A percentile compares a stretch with the other conserved stretches of the same genome.
phyloP scores from a whole-genome alignment of 1,140 invertebrate species.

The Asobara japonica region DNA sequence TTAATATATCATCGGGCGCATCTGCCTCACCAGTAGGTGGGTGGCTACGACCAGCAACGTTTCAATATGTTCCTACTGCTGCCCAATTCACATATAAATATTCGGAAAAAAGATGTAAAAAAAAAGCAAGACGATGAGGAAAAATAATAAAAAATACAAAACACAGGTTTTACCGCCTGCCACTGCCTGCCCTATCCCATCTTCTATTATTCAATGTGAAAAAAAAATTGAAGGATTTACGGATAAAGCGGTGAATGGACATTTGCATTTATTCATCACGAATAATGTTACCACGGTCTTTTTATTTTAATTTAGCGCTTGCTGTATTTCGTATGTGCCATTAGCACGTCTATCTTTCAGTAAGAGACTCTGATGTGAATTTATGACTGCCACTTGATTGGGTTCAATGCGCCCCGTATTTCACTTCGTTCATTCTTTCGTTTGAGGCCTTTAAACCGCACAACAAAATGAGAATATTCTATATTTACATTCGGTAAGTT shows the following conservation, averaged over 20 bases:
- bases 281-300: constrained; percentile 21
- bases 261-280: constrained; percentile 15
- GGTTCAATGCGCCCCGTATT: constrained; percentile 41
- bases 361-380: constrained; percentile 39
- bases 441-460: not conserved
- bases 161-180: not conserved
- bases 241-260: not conserved
- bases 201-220: constrained; percentile 9
- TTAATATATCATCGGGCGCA: constrained; percentile 68
- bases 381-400: constrained; percentile 44
- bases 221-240: constrained; percentile 15
- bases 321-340: constrained; percentile 37
- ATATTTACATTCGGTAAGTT: not conserved
- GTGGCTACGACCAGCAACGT: constrained; percentile 44
- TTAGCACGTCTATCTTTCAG: constrained; percentile 32
- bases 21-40: constrained; percentile 59
- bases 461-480: not conserved
- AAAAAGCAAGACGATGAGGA: not conserved
- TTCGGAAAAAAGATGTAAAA: constrained; percentile 39
- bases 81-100: constrained; percentile 61
- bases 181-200: not conserved
- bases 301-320: constrained; percentile 25
- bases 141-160: not conserved
- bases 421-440: constrained; percentile 26
- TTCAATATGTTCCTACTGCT: constrained; percentile 33